phyloP scores from a whole-genome alignment of 2,113 vertebrate species.

The Nerophis lumbriciformis region DNA sequence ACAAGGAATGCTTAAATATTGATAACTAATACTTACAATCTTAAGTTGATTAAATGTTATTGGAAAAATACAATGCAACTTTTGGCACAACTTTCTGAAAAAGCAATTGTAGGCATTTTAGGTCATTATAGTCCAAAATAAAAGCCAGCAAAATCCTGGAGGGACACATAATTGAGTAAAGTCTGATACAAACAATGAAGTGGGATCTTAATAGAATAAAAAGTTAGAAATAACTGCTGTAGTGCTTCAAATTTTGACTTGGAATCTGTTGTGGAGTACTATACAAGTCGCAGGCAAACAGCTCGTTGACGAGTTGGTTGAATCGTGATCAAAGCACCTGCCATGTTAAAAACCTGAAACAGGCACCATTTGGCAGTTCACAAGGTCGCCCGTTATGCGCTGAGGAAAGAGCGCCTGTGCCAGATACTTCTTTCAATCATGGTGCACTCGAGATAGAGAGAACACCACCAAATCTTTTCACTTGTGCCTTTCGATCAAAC shows the following conservation, averaged over 20 bases:
- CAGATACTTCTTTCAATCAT: conserved; percentile 67
- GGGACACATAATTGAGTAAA: background rate
- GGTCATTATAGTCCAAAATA: too few relatives aligned
- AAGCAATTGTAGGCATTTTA: too few relatives aligned
- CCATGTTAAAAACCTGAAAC: conserved; percentile 71
- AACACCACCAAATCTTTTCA: conserved; percentile 33
- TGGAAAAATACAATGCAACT: too few relatives aligned
- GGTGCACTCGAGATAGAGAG: conserved; percentile 14
- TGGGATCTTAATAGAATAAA: conserved; percentile 2
- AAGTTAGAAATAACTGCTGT: conserved; percentile 4
- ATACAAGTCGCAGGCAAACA: conserved; percentile 73
- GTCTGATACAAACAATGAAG: conserved; percentile 21
- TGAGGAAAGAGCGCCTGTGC: conserved; percentile 45
- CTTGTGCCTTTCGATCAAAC: conserved; percentile 33
- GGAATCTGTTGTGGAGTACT: conserved; percentile 56
- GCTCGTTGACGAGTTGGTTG: conserved; percentile 71
- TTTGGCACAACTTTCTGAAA: too few relatives aligned
- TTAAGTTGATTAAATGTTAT: too few relatives aligned
- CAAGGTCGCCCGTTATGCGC: conserved; percentile 57
- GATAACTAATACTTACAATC: too few relatives aligned
- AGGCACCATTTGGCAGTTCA: conserved; percentile 73
- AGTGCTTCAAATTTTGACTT: conserved; percentile 64
- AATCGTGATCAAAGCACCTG: conserved; percentile 73
- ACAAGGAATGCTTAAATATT: too few relatives aligned
- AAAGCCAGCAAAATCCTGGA: too few relatives aligned